Conservation (phyloP, 2,797 vertebrate genomes). For the Acipenser ruthenus region DNA sequence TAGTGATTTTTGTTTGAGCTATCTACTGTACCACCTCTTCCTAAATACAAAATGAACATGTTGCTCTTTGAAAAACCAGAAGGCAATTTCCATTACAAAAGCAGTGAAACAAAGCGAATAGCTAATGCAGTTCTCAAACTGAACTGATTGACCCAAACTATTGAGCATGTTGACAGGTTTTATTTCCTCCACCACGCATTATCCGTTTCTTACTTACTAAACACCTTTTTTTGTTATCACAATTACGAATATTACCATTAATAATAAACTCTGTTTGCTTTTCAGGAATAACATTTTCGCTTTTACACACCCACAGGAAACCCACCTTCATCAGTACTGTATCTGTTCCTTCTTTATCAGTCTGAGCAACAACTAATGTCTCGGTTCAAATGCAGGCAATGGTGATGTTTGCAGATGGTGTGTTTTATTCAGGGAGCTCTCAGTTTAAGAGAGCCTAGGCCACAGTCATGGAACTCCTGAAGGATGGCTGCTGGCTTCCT, state of each 20-base stretch:
- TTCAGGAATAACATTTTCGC: slow-evolving; percentile 85
- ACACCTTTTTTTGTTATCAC: slow-evolving; percentile 45
- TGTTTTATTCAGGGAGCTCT: slow-evolving; percentile 34
- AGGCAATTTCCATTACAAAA: slow-evolving; percentile 60
- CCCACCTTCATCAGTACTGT: slow-evolving; percentile 44
- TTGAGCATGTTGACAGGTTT: slow-evolving; percentile 49
- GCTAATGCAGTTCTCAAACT: slow-evolving; percentile 47
- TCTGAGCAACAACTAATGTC: slow-evolving; percentile 82
- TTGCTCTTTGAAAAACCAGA: slow-evolving; percentile 49
- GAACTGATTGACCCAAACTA: slow-evolving; percentile 62
- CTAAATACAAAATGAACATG: slow-evolving; percentile 53
- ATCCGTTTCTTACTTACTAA: slow-evolving; percentile 43
- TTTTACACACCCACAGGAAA: slow-evolving; percentile 61
- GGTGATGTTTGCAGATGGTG: slow-evolving; percentile 65
- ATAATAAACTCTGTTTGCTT: slow-evolving; percentile 77
- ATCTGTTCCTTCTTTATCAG: slow-evolving; percentile 58
- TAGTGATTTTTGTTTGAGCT: too few relatives aligned
- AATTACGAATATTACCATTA: slow-evolving; percentile 48
- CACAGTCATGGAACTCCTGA: slow-evolving; percentile 85
- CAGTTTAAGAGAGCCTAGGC: slow-evolving; percentile 76
- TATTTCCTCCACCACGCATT: too few relatives aligned
- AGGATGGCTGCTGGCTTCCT: slow-evolving; percentile 99
- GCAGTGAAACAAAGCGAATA: slow-evolving; percentile 58
- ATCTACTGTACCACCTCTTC: too few relatives aligned
- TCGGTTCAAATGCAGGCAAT: slow-evolving; percentile 91